phyloP scores from a whole-genome alignment of 2,113 vertebrate genomes.

The Eurypyga helias region DNA sequence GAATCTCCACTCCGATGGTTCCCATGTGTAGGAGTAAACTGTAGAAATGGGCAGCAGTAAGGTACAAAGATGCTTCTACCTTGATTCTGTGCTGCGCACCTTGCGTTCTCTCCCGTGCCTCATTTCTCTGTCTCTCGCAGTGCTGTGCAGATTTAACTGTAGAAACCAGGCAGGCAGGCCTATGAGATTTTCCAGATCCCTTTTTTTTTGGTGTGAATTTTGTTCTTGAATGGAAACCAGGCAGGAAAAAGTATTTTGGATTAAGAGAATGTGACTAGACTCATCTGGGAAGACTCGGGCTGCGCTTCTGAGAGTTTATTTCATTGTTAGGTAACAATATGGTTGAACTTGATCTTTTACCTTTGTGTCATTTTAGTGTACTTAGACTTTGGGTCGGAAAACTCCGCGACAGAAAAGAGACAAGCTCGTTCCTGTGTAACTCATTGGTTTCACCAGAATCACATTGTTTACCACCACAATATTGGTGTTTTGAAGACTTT shows the following conservation, averaged over 20 bases:
- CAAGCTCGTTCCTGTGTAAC: not conserved
- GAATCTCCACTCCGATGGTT: not conserved
- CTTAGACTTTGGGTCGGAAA: not conserved
- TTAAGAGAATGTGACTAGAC: not conserved
- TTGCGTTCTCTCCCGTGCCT: rapidly evolving
- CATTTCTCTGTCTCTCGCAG: not conserved
- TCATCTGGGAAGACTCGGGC: not conserved
- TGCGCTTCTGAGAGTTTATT: not conserved
- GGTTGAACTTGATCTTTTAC: not conserved
- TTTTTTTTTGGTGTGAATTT: not conserved
- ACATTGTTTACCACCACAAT: not conserved
- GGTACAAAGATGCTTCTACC: not conserved
- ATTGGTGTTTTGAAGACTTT: rapidly evolving
- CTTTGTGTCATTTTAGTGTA: rapidly evolving
- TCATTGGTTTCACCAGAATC: not conserved
- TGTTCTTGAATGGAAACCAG: not conserved
- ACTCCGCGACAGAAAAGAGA: rapidly evolving
- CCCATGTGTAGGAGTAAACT: not conserved
- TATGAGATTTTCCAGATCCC: not conserved
- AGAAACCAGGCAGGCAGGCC: not conserved
- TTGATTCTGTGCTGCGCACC: not conserved
- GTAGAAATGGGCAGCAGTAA: not conserved
- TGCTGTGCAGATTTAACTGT: not conserved
- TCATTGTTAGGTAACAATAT: not conserved
- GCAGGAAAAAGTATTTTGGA: not conserved